A percentile compares a stretch with the other conserved stretches of the same genome.
Conservation (phyloP, 2,888 invertebrate genomes). For the Mermis nigrescens region DNA sequence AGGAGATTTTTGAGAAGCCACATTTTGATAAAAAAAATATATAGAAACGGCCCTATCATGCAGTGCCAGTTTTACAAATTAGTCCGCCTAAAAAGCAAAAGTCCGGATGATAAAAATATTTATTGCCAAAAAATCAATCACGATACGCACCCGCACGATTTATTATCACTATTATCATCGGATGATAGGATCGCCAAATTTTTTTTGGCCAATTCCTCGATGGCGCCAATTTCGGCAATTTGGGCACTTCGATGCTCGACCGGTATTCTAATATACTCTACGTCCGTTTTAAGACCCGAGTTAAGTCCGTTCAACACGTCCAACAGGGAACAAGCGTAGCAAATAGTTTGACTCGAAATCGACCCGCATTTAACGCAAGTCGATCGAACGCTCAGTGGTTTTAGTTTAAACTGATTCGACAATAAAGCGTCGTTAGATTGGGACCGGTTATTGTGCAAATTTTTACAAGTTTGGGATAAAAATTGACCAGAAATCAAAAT, state of each 20-base stretch:
- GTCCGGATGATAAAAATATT: too few species aligned
- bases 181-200: too few species aligned
- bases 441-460: slow-evolving; percentile 13
- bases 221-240: neutral
- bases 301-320: slow-evolving; percentile 58
- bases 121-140: too few species aligned
- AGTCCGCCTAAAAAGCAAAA: too few species aligned
- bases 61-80: too few species aligned
- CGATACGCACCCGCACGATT: neutral
- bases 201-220: neutral
- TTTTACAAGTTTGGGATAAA: slow-evolving; percentile 40
- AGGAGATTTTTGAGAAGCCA: too few species aligned
- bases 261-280: neutral
- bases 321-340: slow-evolving; percentile 84
- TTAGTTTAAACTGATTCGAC: neutral
- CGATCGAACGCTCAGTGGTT: neutral
- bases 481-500: slow-evolving; percentile 43
- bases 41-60: too few species aligned
- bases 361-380: slow-evolving; percentile 64
- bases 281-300: neutral
- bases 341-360: slow-evolving; percentile 65
- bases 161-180: neutral
- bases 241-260: neutral
- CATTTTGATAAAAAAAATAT: too few species aligned
- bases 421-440: neutral